A percentile compares a stretch with the other conserved stretches of the same genome.
phyloP scores from a whole-genome alignment of 2,888 invertebrate species.

The Chrysomela aeneicollis region DNA sequence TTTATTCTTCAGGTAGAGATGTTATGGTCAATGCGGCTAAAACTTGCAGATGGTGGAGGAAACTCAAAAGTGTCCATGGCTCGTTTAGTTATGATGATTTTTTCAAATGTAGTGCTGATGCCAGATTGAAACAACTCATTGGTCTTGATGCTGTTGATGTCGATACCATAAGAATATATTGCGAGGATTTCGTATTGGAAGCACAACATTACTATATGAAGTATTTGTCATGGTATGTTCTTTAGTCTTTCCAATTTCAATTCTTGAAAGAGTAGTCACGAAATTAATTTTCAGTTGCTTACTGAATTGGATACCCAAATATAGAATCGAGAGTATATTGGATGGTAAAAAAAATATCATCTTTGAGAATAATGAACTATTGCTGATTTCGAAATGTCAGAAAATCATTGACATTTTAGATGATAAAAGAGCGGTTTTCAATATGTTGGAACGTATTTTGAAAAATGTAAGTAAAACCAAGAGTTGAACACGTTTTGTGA shows the following conservation, averaged over 20 bases:
- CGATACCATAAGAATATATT: slow-evolving; percentile 60
- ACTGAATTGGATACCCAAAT: slow-evolving; percentile 61
- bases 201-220: neutral
- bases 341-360: slow-evolving; percentile 46
- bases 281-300: slow-evolving; percentile 32
- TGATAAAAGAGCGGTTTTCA: slow-evolving; percentile 51
- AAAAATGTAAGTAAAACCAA: slow-evolving; percentile 41
- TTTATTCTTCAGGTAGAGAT: slow-evolving; percentile 4
- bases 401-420: slow-evolving; percentile 53
- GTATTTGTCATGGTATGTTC: slow-evolving; percentile 7
- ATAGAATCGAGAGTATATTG: slow-evolving; percentile 48
- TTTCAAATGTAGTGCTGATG: slow-evolving; percentile 41
- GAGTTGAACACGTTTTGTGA: too few species aligned
- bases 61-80: slow-evolving; percentile 28
- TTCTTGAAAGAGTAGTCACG: slow-evolving; percentile 15
- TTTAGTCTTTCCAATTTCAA: slow-evolving; percentile 3
- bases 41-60: slow-evolving; percentile 53
- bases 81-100: slow-evolving; percentile 48
- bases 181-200: slow-evolving; percentile 55
- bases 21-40: slow-evolving; percentile 39
- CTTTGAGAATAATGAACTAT: slow-evolving; percentile 46
- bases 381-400: slow-evolving; percentile 55
- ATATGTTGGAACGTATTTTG: slow-evolving; percentile 50
- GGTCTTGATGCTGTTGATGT: slow-evolving; percentile 42
- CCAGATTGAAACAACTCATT: slow-evolving; percentile 47